Percentiles rank a stretch among this genome's conserved stretches.
Conservation (phyloP, 2,113 vertebrate species). For the Limnothrissa miodon region DNA sequence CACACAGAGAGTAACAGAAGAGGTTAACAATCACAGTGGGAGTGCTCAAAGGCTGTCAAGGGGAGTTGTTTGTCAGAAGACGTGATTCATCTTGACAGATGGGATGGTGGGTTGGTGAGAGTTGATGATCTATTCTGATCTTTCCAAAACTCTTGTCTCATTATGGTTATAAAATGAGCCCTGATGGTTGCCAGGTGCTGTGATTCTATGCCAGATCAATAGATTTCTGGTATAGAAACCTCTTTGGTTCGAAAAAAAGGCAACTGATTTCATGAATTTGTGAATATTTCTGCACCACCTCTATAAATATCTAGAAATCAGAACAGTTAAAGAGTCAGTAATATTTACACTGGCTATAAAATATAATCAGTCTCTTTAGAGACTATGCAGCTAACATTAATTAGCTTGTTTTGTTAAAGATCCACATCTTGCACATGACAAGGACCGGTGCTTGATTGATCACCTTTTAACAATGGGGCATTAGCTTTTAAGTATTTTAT, state of each 20-base stretch:
- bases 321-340: background rate
- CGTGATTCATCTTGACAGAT: slow-evolving; percentile 10
- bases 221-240: background rate
- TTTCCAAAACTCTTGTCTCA: background rate
- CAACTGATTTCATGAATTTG: background rate
- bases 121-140: slow-evolving; percentile 12
- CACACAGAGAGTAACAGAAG: background rate
- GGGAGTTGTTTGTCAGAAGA: background rate
- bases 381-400: background rate
- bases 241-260: background rate
- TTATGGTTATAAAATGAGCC: background rate
- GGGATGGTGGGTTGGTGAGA: slow-evolving; percentile 13
- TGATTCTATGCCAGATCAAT: background rate
- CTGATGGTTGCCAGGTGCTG: background rate
- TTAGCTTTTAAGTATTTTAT: background rate
- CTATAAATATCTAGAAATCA: background rate
- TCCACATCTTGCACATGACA: background rate
- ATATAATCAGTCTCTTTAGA: background rate
- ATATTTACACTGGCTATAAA: background rate
- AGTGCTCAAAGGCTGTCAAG: background rate
- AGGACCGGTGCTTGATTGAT: background rate
- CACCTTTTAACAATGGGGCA: background rate
- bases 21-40: background rate
- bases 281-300: background rate
- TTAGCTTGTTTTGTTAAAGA: background rate